Conservation (phyloP, 2,797 vertebrate species). For the Galagoides demidoff region DNA sequence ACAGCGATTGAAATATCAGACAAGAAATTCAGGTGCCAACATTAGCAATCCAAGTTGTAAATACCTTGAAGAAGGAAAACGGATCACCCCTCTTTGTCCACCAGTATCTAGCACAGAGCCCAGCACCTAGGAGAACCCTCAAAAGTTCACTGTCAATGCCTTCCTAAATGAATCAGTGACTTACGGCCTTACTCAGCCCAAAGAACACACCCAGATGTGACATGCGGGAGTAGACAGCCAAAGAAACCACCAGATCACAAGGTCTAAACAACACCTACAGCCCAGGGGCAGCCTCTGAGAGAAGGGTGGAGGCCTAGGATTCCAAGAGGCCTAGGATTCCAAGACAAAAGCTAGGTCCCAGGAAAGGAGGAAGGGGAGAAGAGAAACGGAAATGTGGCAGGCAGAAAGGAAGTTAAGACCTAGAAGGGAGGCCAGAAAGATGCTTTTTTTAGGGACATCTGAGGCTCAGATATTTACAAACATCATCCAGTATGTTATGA, state of each 20-base stretch:
- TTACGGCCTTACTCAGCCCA: neutral
- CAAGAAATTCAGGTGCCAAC: neutral
- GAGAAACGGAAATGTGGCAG: neutral
- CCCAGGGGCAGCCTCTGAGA: neutral
- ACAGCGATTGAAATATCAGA: conserved; percentile 3
- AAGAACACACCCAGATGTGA: neutral
- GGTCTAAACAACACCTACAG: neutral
- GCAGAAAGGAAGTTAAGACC: conserved; percentile 59
- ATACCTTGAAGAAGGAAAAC: neutral
- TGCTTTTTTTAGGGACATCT: conserved; percentile 26
- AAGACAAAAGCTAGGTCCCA: neutral
- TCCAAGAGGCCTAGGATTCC: neutral
- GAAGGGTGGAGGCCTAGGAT: neutral
- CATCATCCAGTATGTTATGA: conserved; percentile 13
- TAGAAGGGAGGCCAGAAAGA: neutral
- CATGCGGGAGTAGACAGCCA: neutral
- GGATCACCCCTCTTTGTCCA: neutral
- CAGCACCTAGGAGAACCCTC: neutral
- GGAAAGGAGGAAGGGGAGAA: neutral
- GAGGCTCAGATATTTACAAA: conserved; percentile 64
- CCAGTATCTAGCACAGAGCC: neutral
- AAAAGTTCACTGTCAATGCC: neutral
- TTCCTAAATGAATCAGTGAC: conserved; percentile 30
- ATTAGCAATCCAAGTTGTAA: conserved; percentile 10
- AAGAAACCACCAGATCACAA: neutral